Percentiles rank a stretch among this genome's conserved stretches.
phyloP scores from a whole-genome alignment of 1,140 invertebrate genomes.

The Gryllus bimaculatus region DNA sequence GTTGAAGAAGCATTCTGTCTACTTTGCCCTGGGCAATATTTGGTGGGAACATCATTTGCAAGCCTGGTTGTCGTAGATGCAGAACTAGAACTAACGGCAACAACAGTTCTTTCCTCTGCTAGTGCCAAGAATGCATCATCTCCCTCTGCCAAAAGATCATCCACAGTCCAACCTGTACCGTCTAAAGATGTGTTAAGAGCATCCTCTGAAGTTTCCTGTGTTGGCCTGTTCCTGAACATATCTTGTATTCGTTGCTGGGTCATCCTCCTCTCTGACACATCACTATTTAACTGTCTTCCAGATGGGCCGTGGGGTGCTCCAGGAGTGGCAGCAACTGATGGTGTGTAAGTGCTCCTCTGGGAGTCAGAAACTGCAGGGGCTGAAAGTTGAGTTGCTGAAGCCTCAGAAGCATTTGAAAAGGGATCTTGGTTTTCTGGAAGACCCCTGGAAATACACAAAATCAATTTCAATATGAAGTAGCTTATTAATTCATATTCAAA shows the following conservation, averaged over 20 bases:
- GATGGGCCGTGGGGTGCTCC: neutral
- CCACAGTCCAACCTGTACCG: neutral
- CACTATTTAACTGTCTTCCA: neutral
- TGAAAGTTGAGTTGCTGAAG: neutral
- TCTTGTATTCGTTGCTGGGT: neutral
- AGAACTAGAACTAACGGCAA: too few relatives aligned
- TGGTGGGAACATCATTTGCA: too few relatives aligned
- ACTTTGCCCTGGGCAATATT: too few relatives aligned
- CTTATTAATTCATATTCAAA: too few relatives aligned
- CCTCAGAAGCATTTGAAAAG: neutral
- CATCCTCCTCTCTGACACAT: neutral
- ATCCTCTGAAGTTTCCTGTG: neutral
- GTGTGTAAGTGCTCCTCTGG: neutral
- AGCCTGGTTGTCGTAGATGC: too few relatives aligned
- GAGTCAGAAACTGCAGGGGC: neutral
- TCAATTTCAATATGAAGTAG: too few relatives aligned
- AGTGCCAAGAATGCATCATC: too few relatives aligned
- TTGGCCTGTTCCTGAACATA: neutral
- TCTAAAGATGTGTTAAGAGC: neutral
- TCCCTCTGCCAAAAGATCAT: neutral
- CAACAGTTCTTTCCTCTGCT: too few relatives aligned
- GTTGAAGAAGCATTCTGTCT: too few relatives aligned
- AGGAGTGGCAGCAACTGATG: neutral
- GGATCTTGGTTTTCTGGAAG: constrained; percentile 40
- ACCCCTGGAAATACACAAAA: constrained; percentile 23